Conservation (phyloP, 2,888 invertebrate genomes). For the Thumatha senex region DNA sequence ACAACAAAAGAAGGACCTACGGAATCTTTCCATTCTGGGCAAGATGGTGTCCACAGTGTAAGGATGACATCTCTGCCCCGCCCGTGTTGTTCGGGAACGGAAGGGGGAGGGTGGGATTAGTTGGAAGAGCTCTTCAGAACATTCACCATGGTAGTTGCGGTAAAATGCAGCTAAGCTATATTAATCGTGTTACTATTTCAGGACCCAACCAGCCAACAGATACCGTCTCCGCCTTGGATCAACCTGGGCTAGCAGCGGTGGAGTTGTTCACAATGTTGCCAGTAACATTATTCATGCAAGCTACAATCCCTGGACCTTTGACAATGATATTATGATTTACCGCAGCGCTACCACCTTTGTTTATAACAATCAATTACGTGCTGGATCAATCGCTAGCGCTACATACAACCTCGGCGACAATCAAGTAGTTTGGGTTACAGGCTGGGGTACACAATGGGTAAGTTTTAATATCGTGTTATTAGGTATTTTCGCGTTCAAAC, state of each 20-base stretch:
- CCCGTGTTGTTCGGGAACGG: no score
- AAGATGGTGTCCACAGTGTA: no score
- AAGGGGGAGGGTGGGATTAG: no score
- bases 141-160: no score
- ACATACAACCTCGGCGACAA: conserved; percentile 47
- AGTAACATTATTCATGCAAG: conserved; percentile 34
- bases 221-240: conserved; percentile 43
- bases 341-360: conserved; percentile 26
- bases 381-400: conserved; percentile 41
- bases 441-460: conserved; percentile 51
- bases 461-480: conserved; percentile 14
- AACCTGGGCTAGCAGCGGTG: conserved; percentile 39
- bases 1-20: no score
- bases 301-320: conserved; percentile 30
- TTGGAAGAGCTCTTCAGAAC: no score
- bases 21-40: no score
- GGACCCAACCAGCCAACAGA: conserved; percentile 11
- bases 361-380: conserved; percentile 13
- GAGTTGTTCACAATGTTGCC: conserved; percentile 25
- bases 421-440: conserved; percentile 47
- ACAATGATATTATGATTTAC: conserved; percentile 51
- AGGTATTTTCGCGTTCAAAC: no score
- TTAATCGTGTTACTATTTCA: conserved; percentile 1
- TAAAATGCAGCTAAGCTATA: neutral
- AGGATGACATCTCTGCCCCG: no score